Evolutionary conservation across 1,140 invertebrate species (phyloP).

Genomic region (Grapholita molesta): DNA sequence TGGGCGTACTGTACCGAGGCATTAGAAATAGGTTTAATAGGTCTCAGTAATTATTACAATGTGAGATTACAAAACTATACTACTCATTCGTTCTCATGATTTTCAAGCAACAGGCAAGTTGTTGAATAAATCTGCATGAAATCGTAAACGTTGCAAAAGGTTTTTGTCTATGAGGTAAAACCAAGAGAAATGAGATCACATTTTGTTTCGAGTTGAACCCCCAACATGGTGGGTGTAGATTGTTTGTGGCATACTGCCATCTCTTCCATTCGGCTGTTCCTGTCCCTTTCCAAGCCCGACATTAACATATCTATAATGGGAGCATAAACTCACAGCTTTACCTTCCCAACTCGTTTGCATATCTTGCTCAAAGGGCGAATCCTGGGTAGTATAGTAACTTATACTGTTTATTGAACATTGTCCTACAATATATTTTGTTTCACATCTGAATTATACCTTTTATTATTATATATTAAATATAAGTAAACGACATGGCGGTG

Average conservation of each 20-base stretch:
- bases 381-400: not conserved
- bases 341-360: conserved; percentile 16
- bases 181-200: not conserved
- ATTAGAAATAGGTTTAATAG: not conserved
- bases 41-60: not conserved
- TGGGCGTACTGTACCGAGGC: not conserved
- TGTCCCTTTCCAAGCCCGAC: conserved; percentile 1
- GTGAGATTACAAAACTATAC: conserved; percentile 27
- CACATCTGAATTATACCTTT: not conserved
- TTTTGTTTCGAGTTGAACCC: not conserved
- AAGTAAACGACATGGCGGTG: too few species aligned
- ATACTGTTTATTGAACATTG: not conserved
- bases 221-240: conserved; percentile 5
- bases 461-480: too few species aligned
- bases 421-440: not conserved
- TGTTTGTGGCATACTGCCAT: not conserved
- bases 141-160: not conserved
- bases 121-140: not conserved
- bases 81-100: conserved; percentile 5
- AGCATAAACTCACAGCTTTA: conserved; percentile 11
- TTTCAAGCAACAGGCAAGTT: not conserved
- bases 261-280: not conserved
- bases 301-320: conserved; percentile 12
- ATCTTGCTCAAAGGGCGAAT: conserved; percentile 8
- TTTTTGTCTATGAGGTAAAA: not conserved